Evolutionary conservation across 2,797 vertebrate genomes (phyloP).

Genomic region (Brotogeris chrysoptera): DNA sequence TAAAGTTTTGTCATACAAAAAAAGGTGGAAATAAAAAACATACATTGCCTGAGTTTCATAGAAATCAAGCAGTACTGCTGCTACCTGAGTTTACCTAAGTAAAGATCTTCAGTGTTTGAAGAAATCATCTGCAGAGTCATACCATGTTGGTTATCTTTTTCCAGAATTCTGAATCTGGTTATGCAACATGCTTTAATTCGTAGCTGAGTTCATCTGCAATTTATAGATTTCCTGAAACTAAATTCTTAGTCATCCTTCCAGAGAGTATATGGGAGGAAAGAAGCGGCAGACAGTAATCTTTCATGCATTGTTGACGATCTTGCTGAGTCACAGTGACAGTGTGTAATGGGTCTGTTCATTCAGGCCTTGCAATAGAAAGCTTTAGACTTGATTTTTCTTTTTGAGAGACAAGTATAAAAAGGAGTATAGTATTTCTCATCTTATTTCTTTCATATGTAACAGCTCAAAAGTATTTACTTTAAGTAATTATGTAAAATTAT

Average conservation of each 20-base stretch:
- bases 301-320: conserved; percentile 1
- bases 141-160: background rate
- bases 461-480: background rate
- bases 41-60: background rate
- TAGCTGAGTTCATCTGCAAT: background rate
- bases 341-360: conserved; percentile 2
- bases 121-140: background rate
- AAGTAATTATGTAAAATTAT: background rate
- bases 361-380: background rate
- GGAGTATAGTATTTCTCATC: background rate
- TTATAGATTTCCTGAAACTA: background rate
- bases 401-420: background rate
- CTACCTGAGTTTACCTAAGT: background rate
- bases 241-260: background rate
- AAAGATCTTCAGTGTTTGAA: background rate
- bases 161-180: background rate
- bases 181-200: background rate
- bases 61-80: background rate
- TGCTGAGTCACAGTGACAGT: conserved; percentile 71
- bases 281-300: conserved; percentile 18
- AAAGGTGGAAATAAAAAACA: background rate
- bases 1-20: background rate
- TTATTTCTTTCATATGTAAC: background rate
- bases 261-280: background rate
- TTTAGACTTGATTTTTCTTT: background rate